Base-by-base conservation (phyloP, 2,888 invertebrate genomes). In the Oscheius sp. region DNA sequence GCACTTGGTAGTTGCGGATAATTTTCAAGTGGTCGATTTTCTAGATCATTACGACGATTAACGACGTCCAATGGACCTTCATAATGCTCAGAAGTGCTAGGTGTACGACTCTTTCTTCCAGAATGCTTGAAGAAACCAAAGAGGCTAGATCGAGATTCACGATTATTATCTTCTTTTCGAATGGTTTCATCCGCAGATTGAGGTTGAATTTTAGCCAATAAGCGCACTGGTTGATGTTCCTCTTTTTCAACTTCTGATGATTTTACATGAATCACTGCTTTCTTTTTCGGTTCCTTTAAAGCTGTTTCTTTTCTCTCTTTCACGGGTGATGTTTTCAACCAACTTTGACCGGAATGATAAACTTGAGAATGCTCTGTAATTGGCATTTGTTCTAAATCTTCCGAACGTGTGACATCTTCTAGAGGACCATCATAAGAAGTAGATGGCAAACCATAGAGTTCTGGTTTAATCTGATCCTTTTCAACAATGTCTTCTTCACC, bases 401-500 rank as follows among this genome's bases (percentile, higher is more conserved):
- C 24, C 8, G 47, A 57, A 17, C 65, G 62, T 49, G 57, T 56
- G n/a, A 54, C 67, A 12, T 67, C 56, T 32, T 69, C 65, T 2
- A 72, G 44, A 8, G 63, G 61, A 38, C 72, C 73, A 20, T 65
- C 64, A 41, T 69, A 68, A 4, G 54, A 33, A 2, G 56, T 22
- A 2, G 51, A n/a, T 1, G 68, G 57, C 9, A 44, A 20, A 17
- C 17, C 17, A 17, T 44, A 44, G 12, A 14, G 45, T 44, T 44
- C 45, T 44, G 45, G 45, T 20, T 44, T 44, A 20, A 44, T 20
- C 17, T 44, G 12, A 44, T 44, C 45, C 17, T 44, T 44, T 6
- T 56, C 68, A 33, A 70, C 62, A 30, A 64, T 67, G n/a, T 70
- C 72, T 57, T 73, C 74, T 14, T 70, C 70, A n/a, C 72, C 74